phyloP scores from a whole-genome alignment of 2,888 invertebrate species.

The Stramonita haemastoma region DNA sequence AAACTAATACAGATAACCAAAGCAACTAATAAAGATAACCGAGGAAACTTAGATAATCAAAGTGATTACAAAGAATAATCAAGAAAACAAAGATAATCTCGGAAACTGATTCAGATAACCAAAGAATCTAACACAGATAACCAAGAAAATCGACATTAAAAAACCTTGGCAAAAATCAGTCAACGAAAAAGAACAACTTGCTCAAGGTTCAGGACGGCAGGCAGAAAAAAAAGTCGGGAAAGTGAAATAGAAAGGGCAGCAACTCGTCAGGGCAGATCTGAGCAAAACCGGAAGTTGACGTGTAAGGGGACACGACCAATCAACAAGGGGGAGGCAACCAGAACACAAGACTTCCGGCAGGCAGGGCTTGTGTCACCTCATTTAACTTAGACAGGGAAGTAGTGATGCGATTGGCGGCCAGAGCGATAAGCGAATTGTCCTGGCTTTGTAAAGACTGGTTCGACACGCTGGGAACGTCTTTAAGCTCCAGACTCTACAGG shows the following conservation, averaged over 20 bases:
- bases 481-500: slow-evolving; percentile 54
- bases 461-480: slow-evolving; percentile 60
- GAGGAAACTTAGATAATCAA: no score
- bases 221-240: neutral
- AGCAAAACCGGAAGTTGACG: slow-evolving; percentile 2
- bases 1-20: no score
- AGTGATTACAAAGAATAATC: no score
- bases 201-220: no score
- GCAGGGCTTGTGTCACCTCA: slow-evolving; percentile 51
- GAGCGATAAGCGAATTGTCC: slow-evolving; percentile 61
- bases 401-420: slow-evolving; percentile 61
- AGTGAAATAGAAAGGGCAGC: neutral
- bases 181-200: neutral
- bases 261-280: neutral
- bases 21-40: no score
- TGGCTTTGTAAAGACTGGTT: slow-evolving; percentile 53
- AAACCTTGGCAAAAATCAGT: neutral
- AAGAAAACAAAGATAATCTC: no score
- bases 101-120: no score
- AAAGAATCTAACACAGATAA: no score
- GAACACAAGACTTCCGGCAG: neutral
- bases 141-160: neutral
- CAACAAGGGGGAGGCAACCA: neutral
- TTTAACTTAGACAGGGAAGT: slow-evolving; percentile 64
- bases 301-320: neutral